Conservation (phyloP, 2,113 vertebrate species). For the Hydrochoerus hydrochaeris region DNA sequence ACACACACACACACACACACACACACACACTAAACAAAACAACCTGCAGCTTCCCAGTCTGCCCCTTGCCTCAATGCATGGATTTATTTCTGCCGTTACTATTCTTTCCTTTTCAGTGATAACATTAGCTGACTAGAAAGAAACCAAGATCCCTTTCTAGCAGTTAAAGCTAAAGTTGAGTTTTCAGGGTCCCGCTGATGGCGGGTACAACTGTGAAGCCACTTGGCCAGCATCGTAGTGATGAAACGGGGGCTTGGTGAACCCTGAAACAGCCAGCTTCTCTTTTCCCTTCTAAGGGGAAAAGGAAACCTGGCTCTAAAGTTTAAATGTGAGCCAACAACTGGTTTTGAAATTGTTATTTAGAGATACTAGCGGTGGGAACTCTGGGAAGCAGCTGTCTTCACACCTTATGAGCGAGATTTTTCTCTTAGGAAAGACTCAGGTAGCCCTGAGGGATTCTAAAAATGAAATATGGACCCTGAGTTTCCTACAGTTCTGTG, state of each 20-base stretch:
- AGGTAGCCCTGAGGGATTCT: background rate
- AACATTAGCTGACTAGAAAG: background rate
- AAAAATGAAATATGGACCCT: background rate
- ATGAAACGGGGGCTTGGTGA: conserved; percentile 28
- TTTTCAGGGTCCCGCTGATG: background rate
- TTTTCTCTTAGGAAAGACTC: conserved; percentile 40
- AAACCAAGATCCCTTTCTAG: conserved; percentile 8
- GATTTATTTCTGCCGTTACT: background rate
- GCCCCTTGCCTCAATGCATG: background rate
- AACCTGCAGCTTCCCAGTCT: background rate
- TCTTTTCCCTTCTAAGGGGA: background rate
- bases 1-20: background rate
- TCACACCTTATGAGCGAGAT: background rate
- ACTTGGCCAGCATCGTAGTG: background rate
- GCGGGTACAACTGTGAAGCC: background rate
- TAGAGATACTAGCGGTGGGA: background rate
- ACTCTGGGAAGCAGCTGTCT: conserved; percentile 53
- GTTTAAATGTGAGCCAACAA: conserved; percentile 36
- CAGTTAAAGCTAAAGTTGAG: background rate
- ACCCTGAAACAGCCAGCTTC: background rate
- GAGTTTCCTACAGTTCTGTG: background rate
- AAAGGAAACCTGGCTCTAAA: background rate
- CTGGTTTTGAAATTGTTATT: conserved; percentile 49
- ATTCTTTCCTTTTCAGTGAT: background rate
- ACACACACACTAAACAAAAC: background rate